Evolutionary conservation across 1,140 invertebrate species (phyloP).

Genomic region (Oscheius sp.): DNA sequence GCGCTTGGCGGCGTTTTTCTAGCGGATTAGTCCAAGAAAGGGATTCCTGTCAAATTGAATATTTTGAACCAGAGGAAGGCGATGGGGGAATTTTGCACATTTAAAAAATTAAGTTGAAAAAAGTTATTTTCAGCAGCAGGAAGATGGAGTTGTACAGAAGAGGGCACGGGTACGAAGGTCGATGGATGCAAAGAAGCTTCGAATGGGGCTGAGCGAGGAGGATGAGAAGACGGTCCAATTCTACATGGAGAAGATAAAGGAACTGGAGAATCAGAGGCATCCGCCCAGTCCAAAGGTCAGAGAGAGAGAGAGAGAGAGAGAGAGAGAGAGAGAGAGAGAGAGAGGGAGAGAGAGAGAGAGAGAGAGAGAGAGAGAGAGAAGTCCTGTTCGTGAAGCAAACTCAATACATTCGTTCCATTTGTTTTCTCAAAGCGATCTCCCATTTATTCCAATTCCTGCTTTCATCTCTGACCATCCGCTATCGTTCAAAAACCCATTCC

Average conservation of each 20-base stretch:
- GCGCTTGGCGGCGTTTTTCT: no score
- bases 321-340: no score
- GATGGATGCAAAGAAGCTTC: neutral
- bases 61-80: neutral
- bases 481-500: neutral
- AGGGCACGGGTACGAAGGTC: neutral
- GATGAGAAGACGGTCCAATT: constrained; percentile 33
- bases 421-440: constrained; percentile 2
- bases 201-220: constrained; percentile 29
- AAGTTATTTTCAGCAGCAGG: neutral
- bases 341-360: no score
- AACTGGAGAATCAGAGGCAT: constrained; percentile 34
- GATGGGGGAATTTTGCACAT: neutral
- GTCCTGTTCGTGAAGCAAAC: no score
- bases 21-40: neutral
- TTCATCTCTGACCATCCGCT: neutral
- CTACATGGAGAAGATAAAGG: constrained; percentile 41
- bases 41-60: neutral
- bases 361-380: no score
- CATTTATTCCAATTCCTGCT: constrained; percentile 4
- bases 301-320: no score
- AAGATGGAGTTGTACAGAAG: neutral
- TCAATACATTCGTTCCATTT: constrained; percentile 2
- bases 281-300: constrained; percentile 12
- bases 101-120: neutral